Evolutionary conservation across 2,888 invertebrate species (phyloP), one percentile per base, ranked within the genome.

Genomic region (Drosophila meridionalis): DNA sequence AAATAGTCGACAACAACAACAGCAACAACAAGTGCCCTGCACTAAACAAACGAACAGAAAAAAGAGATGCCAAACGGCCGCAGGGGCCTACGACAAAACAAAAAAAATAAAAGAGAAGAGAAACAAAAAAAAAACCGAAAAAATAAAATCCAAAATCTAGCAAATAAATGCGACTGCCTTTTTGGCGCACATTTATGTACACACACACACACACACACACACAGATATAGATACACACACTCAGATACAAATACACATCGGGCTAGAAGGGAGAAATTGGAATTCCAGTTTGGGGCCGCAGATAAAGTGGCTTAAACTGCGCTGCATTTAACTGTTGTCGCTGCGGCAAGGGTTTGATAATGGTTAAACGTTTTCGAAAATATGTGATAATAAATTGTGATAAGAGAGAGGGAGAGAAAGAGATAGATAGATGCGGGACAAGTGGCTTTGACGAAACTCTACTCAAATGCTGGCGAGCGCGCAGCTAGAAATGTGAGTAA

Each of bases 131-230:
- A 4, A 40, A 40, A 40, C 42, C 45, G 55, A 36, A 43, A 45
- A 70, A 82, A 76, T 72, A 65, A 67, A 76, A 76, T 70, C 69
- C 79, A 73, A 73, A 78, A 68, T 63, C 72, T 60, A 62, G 69
- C 76, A 78, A 84, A 87, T 82, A 80, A 84, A 68, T 73, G 73
- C 73, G 69, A 67, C 71, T 64, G 71, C 68, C 78, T 68, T 72
- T 73, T 78, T 66, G 65, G 63, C 56, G 78, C 70, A 77, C 63
- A 79, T 42, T 63, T n/a, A 45, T 36, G 28, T 9, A 53, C n/a
- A 55, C 53, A n/a, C 14, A 53, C 28, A 14, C 53, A 7, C 32
- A 4, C n/a, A 32, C 30, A 34, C 14, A 28, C 32, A 50, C 14
- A 30, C 9, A 11, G 26, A 66, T 20, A 52, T n/a, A 42, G 6